Percentiles rank a stretch among this genome's conserved stretches.
These are phyloP conservation scores for Drosophila varians DNA, from an alignment of 1,140 invertebrate genomes.

Conservation along the genomic window DNA sequence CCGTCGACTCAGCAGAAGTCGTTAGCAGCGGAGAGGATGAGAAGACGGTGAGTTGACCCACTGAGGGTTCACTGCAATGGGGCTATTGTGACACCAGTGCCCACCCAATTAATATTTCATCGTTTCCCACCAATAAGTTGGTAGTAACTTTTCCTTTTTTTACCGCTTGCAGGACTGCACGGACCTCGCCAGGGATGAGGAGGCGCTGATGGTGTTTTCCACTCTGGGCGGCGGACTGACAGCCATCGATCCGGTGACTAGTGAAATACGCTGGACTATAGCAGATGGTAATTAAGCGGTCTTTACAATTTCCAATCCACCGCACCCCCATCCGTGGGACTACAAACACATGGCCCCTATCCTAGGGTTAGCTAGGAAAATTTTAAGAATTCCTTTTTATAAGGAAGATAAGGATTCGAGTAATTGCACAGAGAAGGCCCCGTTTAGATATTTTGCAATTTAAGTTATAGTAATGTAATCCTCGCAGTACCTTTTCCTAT, in stretches of 20 bases:
- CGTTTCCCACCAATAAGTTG: constrained; percentile 19
- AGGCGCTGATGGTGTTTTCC: constrained; percentile 92
- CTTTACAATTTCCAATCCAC: constrained; percentile 7
- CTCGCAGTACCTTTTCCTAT: background rate
- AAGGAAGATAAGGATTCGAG: too few relatives aligned
- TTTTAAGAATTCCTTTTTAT: background rate
- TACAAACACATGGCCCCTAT: constrained; percentile 16
- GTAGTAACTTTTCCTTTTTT: constrained; percentile 28
- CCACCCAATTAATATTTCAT: constrained; percentile 40
- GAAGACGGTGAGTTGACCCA: constrained; percentile 55
- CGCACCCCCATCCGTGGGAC: constrained; percentile 23
- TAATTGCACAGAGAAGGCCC: too few relatives aligned
- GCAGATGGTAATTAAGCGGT: constrained; percentile 89
- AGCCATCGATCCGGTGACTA: constrained; percentile 92
- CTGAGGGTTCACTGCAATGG: constrained; percentile 10
- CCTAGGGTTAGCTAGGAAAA: background rate
- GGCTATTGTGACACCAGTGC: constrained; percentile 1
- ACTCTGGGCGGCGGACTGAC: constrained; percentile 95
- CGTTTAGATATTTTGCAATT: too few relatives aligned
- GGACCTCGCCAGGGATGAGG: constrained; percentile 88
- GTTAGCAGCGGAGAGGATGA: constrained; percentile 61
- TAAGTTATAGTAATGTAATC: background rate
- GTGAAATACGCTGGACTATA: constrained; percentile 94
- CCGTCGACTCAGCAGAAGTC: constrained; percentile 74
- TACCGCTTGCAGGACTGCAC: constrained; percentile 85